phyloP scores from a whole-genome alignment of 2,113 vertebrate genomes.

The Lophochroa leadbeateri region DNA sequence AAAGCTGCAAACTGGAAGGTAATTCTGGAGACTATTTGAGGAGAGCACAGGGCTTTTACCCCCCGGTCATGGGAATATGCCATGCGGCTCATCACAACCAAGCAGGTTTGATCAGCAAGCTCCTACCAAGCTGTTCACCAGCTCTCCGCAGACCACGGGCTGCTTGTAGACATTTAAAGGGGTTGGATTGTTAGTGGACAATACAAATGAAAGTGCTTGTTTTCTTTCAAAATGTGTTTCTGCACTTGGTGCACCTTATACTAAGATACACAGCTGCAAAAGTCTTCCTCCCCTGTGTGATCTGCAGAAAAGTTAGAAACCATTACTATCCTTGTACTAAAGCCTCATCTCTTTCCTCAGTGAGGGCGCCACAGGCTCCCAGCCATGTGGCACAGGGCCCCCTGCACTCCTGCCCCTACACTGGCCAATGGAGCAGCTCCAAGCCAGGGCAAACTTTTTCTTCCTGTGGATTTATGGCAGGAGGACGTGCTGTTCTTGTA shows the following conservation, averaged over 20 bases:
- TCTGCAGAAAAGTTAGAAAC: background rate
- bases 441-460: background rate
- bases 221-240: background rate
- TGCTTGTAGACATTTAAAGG: background rate
- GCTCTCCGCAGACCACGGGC: background rate
- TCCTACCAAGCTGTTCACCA: background rate
- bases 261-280: background rate
- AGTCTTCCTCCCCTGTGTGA: background rate
- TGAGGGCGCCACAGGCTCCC: background rate
- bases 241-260: background rate
- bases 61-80: accelerated
- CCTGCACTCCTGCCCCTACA: background rate
- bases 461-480: background rate
- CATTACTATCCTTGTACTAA: background rate
- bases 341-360: background rate
- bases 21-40: background rate
- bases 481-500: accelerated
- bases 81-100: background rate
- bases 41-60: background rate
- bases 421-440: background rate
- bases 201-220: background rate
- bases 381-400: accelerated
- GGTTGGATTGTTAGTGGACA: background rate
- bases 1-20: background rate
- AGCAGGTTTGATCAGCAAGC: background rate